These are phyloP conservation scores for Julus scandinavius DNA, from an alignment of 2,888 invertebrate genomes.

Conservation along the genomic window DNA sequence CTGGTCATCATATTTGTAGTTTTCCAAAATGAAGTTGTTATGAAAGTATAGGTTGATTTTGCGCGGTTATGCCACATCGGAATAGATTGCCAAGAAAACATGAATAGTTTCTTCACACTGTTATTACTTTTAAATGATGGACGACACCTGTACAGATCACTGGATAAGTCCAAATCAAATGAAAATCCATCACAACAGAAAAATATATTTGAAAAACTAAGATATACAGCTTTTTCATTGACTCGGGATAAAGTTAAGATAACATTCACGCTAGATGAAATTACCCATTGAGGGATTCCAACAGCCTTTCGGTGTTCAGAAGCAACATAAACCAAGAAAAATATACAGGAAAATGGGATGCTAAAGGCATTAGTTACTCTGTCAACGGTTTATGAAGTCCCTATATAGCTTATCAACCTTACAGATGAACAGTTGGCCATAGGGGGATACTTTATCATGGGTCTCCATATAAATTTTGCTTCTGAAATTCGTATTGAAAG, in stretches of 20 bases:
- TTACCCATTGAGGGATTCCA: background rate
- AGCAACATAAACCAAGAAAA: background rate
- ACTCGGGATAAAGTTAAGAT: background rate
- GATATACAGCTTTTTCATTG: background rate
- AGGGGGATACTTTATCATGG: constrained; percentile 19
- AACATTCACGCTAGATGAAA: background rate
- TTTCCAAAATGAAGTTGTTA: background rate
- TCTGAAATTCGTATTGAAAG: background rate
- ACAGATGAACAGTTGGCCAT: constrained; percentile 19
- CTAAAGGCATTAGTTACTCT: constrained; percentile 22
- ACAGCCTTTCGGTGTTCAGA: background rate
- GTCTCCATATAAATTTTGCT: constrained; percentile 15
- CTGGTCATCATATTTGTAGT: background rate
- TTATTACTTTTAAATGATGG: constrained; percentile 25
- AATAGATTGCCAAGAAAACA: background rate
- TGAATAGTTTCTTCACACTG: background rate
- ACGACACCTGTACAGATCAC: background rate
- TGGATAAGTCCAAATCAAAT: background rate
- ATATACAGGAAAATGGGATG: constrained; percentile 8
- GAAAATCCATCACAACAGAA: background rate
- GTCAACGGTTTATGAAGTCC: constrained; percentile 42
- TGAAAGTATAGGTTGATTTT: background rate
- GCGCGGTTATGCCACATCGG: background rate
- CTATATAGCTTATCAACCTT: constrained; percentile 15
- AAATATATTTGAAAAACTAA: constrained; percentile 18